Evolutionary conservation across 2,113 vertebrate genomes (phyloP).

Genomic region (Trogon surrucura): DNA sequence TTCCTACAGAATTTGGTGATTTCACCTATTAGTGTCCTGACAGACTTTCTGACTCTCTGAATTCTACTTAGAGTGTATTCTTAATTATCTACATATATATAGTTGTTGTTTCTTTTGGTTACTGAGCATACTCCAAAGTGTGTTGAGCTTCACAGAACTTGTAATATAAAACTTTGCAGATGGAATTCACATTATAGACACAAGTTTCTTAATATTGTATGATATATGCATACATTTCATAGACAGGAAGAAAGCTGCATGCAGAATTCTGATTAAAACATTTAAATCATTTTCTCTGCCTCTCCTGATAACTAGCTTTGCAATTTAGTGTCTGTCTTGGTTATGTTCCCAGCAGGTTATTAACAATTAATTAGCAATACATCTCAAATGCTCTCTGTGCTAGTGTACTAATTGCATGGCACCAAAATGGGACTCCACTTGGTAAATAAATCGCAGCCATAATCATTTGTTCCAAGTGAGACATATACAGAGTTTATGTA

Average conservation of each 20-base stretch:
- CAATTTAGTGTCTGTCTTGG: constrained; percentile 71
- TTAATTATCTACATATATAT: background rate
- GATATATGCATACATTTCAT: background rate
- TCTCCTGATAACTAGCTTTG: constrained; percentile 72
- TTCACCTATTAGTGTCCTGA: background rate
- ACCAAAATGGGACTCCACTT: constrained; percentile 52
- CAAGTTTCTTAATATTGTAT: background rate
- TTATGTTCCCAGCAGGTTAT: constrained; percentile 80
- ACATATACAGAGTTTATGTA: background rate
- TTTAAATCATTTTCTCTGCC: constrained; percentile 75
- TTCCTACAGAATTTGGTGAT: background rate
- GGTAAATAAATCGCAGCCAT: constrained; percentile 65
- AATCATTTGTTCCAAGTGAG: constrained; percentile 55
- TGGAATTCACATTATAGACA: background rate
- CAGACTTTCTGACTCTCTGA: background rate
- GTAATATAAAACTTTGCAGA: background rate
- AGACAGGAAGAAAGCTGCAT: background rate
- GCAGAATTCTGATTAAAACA: constrained; percentile 74
- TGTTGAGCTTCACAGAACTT: background rate
- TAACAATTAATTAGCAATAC: constrained; percentile 83
- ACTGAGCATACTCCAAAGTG: background rate
- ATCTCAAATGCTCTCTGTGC: constrained; percentile 56
- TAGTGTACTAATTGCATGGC: constrained; percentile 64
- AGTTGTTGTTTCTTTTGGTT: background rate
- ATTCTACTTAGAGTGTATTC: background rate